These are phyloP conservation scores for Toxotes lorentzi DNA, from an alignment of 2,797 vertebrate species.

Conservation along the genomic window DNA sequence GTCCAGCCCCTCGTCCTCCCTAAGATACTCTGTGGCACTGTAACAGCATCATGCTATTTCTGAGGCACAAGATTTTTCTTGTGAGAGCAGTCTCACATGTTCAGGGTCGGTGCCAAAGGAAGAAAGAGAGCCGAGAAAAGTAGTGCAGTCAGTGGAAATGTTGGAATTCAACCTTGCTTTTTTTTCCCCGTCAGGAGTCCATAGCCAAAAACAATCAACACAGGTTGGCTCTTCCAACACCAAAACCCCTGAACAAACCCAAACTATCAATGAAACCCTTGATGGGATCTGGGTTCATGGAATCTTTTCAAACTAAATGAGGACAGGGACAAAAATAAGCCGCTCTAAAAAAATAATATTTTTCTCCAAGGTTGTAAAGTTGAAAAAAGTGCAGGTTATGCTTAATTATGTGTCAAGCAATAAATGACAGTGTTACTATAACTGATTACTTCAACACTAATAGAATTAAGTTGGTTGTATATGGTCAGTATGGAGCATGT, in stretches of 20 bases:
- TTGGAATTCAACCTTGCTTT: too few species aligned
- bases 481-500: slow-evolving; percentile 7
- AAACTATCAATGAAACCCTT: background rate
- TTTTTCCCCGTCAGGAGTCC: too few species aligned
- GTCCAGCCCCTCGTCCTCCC: background rate
- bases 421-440: background rate
- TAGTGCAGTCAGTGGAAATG: too few species aligned
- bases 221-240: background rate
- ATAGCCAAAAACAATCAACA: background rate
- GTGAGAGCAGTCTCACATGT: too few species aligned
- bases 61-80: background rate
- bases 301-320: background rate
- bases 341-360: background rate
- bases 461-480: background rate
- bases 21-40: background rate
- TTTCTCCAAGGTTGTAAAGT: slow-evolving; percentile 2
- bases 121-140: too few species aligned
- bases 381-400: background rate
- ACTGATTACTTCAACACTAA: background rate
- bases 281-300: background rate
- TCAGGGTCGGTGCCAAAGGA: background rate
- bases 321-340: background rate
- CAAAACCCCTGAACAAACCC: background rate
- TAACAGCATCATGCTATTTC: background rate
- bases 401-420: background rate